Percentiles rank a stretch among this genome's conserved stretches.
These are phyloP conservation scores for Chorisops tibialis DNA, from an alignment of 2,888 invertebrate species.

Conservation along the genomic window DNA sequence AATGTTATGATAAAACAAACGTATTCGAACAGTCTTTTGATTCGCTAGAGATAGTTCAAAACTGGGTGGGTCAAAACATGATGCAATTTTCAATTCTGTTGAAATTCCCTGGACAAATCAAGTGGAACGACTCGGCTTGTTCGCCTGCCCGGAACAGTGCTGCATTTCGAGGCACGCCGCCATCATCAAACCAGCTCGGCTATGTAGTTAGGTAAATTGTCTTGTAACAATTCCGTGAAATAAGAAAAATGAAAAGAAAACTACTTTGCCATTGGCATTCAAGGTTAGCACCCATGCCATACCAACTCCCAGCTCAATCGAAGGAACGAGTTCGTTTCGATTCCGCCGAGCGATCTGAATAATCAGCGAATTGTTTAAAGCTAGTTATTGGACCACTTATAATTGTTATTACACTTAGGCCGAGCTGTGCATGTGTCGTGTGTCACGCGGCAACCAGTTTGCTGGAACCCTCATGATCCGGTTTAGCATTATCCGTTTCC, in stretches of 20 bases:
- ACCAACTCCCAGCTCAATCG: neutral
- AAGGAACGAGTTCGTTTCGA: conserved; percentile 11
- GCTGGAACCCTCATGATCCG: neutral
- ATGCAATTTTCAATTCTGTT: conserved; percentile 18
- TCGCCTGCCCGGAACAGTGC: neutral
- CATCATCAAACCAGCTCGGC: neutral
- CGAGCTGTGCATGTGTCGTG: too few species aligned
- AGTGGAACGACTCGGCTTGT: conserved; percentile 12
- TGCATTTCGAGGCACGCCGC: conserved; percentile 1
- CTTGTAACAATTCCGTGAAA: conserved; percentile 11
- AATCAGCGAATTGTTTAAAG: conserved; percentile 3
- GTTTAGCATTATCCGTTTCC: neutral
- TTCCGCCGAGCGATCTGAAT: neutral
- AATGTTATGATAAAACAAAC: conserved; percentile 17
- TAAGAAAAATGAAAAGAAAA: conserved; percentile 9
- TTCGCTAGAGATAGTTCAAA: neutral
- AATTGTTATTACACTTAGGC: too few species aligned
- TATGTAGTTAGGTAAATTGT: conserved; percentile 22
- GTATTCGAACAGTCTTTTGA: neutral
- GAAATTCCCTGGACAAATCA: conserved; percentile 17
- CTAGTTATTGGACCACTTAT: too few species aligned
- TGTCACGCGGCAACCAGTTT: too few species aligned
- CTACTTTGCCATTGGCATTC: conserved; percentile 14
- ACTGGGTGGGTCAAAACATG: neutral
- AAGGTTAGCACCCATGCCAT: conserved; percentile 16